Conservation (phyloP, 2,113 vertebrate genomes). For the Siniperca chuatsi region DNA sequence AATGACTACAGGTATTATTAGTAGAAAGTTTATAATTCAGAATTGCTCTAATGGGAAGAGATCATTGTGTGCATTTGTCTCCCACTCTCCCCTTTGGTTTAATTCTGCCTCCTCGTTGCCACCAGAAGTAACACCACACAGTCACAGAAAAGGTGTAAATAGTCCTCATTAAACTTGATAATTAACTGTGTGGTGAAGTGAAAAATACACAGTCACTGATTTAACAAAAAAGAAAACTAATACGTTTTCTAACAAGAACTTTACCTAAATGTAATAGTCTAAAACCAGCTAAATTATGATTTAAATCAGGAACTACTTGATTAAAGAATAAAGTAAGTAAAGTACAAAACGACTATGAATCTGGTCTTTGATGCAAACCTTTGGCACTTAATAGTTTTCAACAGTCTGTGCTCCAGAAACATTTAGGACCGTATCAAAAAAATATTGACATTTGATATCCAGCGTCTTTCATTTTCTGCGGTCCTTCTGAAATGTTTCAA, state of each 20-base stretch:
- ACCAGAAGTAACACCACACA: constrained; percentile 50
- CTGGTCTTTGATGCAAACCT: background rate
- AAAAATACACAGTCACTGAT: constrained; percentile 9
- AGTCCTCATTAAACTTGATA: constrained; percentile 54
- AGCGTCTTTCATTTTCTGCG: too few relatives aligned
- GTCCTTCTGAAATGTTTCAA: background rate
- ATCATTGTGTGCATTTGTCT: constrained; percentile 10
- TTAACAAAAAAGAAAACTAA: background rate
- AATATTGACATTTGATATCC: too few relatives aligned
- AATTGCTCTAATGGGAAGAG: constrained; percentile 1
- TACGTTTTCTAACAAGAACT: background rate
- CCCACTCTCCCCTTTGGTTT: constrained; percentile 22
- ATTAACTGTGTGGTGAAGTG: constrained; percentile 43
- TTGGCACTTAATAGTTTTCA: too few relatives aligned
- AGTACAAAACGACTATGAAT: background rate
- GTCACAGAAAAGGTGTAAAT: constrained; percentile 57
- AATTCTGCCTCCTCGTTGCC: constrained; percentile 16
- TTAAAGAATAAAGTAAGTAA: background rate
- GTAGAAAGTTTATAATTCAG: background rate
- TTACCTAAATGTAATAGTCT: background rate
- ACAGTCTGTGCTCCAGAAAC: too few relatives aligned
- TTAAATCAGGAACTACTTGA: background rate
- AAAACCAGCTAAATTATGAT: too few relatives aligned
- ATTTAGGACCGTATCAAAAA: too few relatives aligned
- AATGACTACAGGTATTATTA: too few relatives aligned